phyloP scores from a whole-genome alignment of 1,140 invertebrate genomes.

The Lordiphosa collinella region DNA sequence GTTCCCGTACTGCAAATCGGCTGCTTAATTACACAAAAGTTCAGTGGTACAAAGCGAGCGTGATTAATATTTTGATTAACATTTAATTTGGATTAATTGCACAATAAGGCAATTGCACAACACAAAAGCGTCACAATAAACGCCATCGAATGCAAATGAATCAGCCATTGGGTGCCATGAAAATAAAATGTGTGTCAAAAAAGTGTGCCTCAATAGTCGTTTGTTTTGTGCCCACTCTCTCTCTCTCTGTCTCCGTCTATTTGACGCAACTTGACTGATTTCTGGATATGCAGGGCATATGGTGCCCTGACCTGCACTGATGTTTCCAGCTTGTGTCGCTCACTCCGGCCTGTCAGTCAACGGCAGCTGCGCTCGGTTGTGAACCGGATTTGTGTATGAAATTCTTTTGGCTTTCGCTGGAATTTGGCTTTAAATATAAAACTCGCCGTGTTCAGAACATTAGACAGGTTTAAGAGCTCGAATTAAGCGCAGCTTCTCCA shows the following conservation, averaged over 20 bases:
- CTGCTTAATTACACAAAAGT: constrained; percentile 48
- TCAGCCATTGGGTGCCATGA: neutral
- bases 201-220: constrained; percentile 48
- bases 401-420: constrained; percentile 53
- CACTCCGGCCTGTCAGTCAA: constrained; percentile 38
- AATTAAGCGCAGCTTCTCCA: constrained; percentile 31
- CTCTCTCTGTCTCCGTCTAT: constrained; percentile 5
- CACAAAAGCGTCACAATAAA: constrained; percentile 24
- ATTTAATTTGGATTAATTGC: constrained; percentile 61
- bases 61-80: constrained; percentile 65
- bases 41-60: constrained; percentile 61
- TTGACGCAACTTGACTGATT: constrained; percentile 33
- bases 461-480: constrained; percentile 69
- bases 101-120: constrained; percentile 35
- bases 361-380: constrained; percentile 38
- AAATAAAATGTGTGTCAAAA: constrained; percentile 65
- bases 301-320: constrained; percentile 42
- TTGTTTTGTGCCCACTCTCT: constrained; percentile 36
- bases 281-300: constrained; percentile 1
- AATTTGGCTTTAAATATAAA: constrained; percentile 67
- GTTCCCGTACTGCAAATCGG: neutral
- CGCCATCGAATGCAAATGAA: constrained; percentile 31
- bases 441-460: constrained; percentile 58
- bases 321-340: constrained; percentile 56
- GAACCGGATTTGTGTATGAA: constrained; percentile 65